Evolutionary conservation across 2,888 invertebrate species (phyloP), one percentile per base, ranked within the genome.

Genomic region (Ypsolopha scabrella): DNA sequence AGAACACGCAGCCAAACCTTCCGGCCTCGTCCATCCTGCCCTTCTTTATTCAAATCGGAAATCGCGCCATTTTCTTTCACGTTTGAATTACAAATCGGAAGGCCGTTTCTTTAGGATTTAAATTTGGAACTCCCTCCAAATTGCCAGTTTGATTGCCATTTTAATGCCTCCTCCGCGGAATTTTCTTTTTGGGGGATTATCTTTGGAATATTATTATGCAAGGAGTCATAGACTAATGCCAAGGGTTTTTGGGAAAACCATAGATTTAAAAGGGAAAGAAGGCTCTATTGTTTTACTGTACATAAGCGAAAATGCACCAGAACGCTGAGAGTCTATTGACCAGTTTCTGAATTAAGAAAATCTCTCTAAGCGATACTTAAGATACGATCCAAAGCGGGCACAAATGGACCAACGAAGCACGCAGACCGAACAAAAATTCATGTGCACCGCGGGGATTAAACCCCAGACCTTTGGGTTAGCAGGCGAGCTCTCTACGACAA

Each of bases 61-160:
- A 76, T 70, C 65, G 68, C 65, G 70, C 71, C 75, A 68, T 74
- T 76, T 72, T 75, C 76, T 77, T 71, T 70, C 71, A 79, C 73
- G 79, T 82, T 82, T 80, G 83, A 77, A 83, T 80, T 79, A 75
- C 83, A 80, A 81, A 83, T 82, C 80, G 79, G 76, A 75, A 72
- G 68, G 66, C 69, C 65, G 75, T 76, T 75, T 77, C 78, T 80
- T 80, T 65, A 63, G 69, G 72, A 76, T 79, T 75, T 73, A 73
- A 77, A 77, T 75, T 73, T 68, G 63, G 65, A 69, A 69, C 70
- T 69, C 71, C 76, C 62, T 60, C 66, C 65, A 68, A 76, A 81
- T 82, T 82, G 77, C 74, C 79, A 68, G 79, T 81, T 80, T 79
- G 77, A 81, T 81, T 77, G 80, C 79, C 72, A 68, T 77, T 76